Evolutionary conservation across 2,113 vertebrate species (phyloP).

Genomic region (Halcyon malimbica): DNA sequence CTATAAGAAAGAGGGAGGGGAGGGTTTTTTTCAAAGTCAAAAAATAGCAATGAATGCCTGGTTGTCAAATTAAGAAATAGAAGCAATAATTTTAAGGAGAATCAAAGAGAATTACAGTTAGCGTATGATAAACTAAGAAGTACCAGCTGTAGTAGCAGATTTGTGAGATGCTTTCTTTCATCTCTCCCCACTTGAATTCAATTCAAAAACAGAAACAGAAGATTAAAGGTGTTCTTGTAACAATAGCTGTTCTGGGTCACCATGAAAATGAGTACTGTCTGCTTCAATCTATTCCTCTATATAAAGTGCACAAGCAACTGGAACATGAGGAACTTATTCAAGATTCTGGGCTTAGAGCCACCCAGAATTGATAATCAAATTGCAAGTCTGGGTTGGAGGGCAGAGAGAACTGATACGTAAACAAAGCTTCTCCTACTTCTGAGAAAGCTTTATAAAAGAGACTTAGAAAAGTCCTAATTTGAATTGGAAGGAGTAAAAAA

Average conservation of each 20-base stretch:
- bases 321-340: neutral
- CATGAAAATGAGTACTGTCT: conserved; percentile 50
- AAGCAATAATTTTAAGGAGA: conserved; percentile 18
- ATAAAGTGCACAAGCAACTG: neutral
- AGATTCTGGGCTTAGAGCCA: conserved; percentile 5
- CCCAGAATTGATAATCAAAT: neutral
- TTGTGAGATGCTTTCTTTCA: conserved; percentile 44
- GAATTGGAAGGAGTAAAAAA: neutral
- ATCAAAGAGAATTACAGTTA: conserved; percentile 43
- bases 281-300: conserved; percentile 23
- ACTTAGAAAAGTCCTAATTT: neutral
- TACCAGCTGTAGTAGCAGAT: conserved; percentile 38
- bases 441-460: neutral
- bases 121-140: conserved; percentile 1
- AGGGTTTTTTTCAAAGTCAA: neutral
- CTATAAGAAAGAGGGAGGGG: neutral
- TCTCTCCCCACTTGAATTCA: conserved; percentile 50
- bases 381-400: neutral
- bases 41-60: neutral
- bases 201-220: conserved; percentile 47
- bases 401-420: neutral
- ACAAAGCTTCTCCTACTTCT: neutral
- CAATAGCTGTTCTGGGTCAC: conserved; percentile 46
- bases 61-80: conserved; percentile 20
- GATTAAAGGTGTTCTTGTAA: conserved; percentile 58